These are phyloP conservation scores for Periparus ater DNA, from an alignment of 2,797 vertebrate genomes.

Conservation along the genomic window DNA sequence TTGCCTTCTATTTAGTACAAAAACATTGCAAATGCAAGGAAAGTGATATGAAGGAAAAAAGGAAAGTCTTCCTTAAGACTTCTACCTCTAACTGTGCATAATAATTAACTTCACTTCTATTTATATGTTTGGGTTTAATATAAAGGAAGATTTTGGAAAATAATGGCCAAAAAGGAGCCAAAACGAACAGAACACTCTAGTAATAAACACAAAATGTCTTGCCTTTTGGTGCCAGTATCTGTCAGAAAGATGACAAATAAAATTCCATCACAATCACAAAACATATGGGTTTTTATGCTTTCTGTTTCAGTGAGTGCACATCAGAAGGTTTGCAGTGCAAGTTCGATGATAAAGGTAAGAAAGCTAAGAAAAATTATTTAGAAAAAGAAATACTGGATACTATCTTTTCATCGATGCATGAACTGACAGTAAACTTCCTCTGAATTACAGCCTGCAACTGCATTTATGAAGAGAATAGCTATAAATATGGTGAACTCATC, in stretches of 20 bases:
- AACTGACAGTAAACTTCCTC: not conserved
- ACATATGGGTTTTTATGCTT: not conserved
- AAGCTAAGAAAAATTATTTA: not conserved
- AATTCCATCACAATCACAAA: not conserved
- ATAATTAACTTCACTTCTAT: not conserved
- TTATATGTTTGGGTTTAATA: not conserved
- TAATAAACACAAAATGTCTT: not conserved
- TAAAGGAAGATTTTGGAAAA: not conserved
- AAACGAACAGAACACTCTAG: not conserved
- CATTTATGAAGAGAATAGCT: slow-evolving; percentile 66
- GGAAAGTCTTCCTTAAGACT: not conserved
- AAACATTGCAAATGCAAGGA: not conserved
- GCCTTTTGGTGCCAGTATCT: not conserved
- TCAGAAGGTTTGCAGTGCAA: slow-evolving; percentile 59
- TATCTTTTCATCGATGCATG: not conserved
- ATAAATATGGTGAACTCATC: slow-evolving; percentile 64
- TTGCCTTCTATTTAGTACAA: not conserved
- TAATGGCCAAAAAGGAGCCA: not conserved
- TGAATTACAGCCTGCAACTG: slow-evolving; percentile 72
- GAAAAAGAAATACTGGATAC: not conserved
- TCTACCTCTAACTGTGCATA: not conserved
- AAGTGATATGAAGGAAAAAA: not conserved
- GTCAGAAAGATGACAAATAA: not conserved
- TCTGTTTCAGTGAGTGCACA: slow-evolving; percentile 73
- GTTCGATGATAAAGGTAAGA: slow-evolving; percentile 66